Conservation (phyloP, 2,113 vertebrate genomes). For the Psilopsiagon aymara region DNA sequence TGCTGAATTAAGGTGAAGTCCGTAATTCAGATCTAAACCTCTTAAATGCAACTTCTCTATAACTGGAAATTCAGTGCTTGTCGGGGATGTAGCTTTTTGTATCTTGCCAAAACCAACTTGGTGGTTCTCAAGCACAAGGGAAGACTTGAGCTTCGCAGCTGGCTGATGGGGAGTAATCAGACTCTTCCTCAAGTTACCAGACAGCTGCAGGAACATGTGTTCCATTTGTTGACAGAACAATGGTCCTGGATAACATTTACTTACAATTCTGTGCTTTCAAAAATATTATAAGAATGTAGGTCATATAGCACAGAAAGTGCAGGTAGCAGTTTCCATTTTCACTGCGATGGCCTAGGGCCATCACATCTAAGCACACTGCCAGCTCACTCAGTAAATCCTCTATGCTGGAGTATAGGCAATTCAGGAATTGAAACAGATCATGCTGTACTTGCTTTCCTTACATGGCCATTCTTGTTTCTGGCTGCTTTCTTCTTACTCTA, state of each 20-base stretch:
- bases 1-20: slow-evolving; percentile 24
- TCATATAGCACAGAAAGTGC: not conserved
- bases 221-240: slow-evolving; percentile 33
- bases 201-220: slow-evolving; percentile 12
- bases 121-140: slow-evolving; percentile 13
- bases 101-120: slow-evolving; percentile 59
- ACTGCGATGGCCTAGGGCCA: not conserved
- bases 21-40: not conserved
- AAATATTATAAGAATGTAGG: not conserved
- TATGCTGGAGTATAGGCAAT: not conserved
- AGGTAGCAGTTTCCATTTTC: slow-evolving; percentile 28
- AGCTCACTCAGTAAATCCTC: not conserved
- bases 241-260: slow-evolving; percentile 1
- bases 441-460: slow-evolving; percentile 18
- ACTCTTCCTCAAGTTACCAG: not conserved
- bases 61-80: slow-evolving; percentile 47
- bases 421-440: not conserved
- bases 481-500: not conserved
- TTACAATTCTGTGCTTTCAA: not conserved
- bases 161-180: slow-evolving; percentile 17
- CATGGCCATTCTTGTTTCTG: not conserved
- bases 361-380: not conserved
- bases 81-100: slow-evolving; percentile 10
- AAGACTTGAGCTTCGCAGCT: slow-evolving; percentile 33
- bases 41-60: slow-evolving; percentile 21